Evolutionary conservation across 2,113 vertebrate genomes (phyloP), one percentile per base, ranked within the genome.

Genomic region (Tauraco erythrolophus): DNA sequence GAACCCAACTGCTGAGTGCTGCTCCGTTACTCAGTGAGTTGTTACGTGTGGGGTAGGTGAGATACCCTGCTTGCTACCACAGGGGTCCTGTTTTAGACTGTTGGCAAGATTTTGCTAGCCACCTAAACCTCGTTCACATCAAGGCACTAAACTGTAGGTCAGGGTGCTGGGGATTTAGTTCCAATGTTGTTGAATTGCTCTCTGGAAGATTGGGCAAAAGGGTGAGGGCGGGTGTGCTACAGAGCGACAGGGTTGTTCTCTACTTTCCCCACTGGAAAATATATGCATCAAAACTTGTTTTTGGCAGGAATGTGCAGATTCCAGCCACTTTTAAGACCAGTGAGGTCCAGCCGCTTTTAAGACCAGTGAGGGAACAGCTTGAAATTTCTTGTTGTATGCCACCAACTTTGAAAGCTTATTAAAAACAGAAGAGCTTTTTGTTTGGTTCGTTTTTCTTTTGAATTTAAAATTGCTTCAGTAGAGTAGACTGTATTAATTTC

Each of bases 121-220:
- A 70, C 28, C 80, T 60, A 30, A 88, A 39, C 23, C 6, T n/a
- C 28, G 19, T 33, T 74, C 33, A 27, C 23, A 17, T 15, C 45
- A 61, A 35, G 41, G 14, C 21, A 41, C 39, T 72, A 43, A 45
- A 15, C 35, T 48, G 16, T 27, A 23, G n/a, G 30, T 89, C 53
- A 35, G 31, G 35, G 30, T 51, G 22, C 23, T 71, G 53, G 53
- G 19, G 7, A 23, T 79, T 96, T 71, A 37, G 60, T 94, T 79
- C 48, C 23, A 28, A 0, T 3, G 1, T 57, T 19, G 31, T 58
- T 4, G 0, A 41, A 33, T 53, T n/a, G 6, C 9, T 16, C 12
- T 7, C 46, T 75, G 27, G n/a, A 92, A 78, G 60, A 66, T 58
- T 8, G 21, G 33, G 46, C 8, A 84, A n/a, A 80, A 89, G 39